A percentile compares a stretch with the other conserved stretches of the same genome.
Conservation (phyloP, 2,888 invertebrate species). For the Deladenus siricidicola region DNA sequence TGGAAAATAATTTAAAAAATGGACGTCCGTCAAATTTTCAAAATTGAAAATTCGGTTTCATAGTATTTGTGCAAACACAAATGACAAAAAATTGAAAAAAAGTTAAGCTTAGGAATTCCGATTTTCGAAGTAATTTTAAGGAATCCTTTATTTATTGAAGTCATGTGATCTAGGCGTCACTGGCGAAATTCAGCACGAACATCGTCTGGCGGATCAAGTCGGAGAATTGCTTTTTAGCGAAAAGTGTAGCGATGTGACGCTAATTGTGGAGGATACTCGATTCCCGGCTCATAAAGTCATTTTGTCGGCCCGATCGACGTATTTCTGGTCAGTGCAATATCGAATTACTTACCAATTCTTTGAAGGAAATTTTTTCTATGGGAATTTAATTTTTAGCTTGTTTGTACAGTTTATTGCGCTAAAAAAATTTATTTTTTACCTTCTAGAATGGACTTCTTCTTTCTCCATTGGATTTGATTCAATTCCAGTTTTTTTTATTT, state of each 20-base stretch:
- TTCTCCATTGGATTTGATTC: neutral
- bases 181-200: constrained; percentile 66
- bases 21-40: too few species aligned
- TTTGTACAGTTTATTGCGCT: too few species aligned
- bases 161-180: too few species aligned
- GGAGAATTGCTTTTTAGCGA: constrained; percentile 75
- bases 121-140: too few species aligned
- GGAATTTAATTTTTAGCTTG: neutral
- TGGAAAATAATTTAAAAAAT: too few species aligned
- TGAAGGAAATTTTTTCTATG: neutral
- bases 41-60: too few species aligned
- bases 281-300: constrained; percentile 73
- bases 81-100: too few species aligned
- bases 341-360: too few species aligned
- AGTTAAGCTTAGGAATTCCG: too few species aligned
- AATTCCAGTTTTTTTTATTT: neutral
- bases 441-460: neutral
- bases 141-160: too few species aligned
- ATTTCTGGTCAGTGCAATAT: constrained; percentile 70
- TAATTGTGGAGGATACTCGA: constrained; percentile 64
- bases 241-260: constrained; percentile 77
- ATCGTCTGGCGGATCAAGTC: constrained; percentile 73
- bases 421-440: too few species aligned
- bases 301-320: constrained; percentile 86
- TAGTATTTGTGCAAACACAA: too few species aligned